A percentile compares a stretch with the other conserved stretches of the same genome.
These are phyloP conservation scores for Brachionus asplanchnoidis DNA, from an alignment of 1,140 invertebrate genomes.

Conservation along the genomic window DNA sequence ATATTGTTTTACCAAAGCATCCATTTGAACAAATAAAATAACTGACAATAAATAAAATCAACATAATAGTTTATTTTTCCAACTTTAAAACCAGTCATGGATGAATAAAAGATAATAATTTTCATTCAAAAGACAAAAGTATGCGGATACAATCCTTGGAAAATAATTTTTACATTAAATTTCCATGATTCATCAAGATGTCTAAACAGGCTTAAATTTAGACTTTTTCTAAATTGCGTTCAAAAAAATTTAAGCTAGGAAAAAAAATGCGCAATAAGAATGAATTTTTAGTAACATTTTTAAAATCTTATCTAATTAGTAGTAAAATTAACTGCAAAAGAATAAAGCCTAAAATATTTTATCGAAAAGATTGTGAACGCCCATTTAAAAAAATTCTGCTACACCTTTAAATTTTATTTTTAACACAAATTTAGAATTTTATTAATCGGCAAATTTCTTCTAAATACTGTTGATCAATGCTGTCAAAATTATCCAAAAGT, in stretches of 20 bases:
- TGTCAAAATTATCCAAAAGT: slow-evolving; percentile 6
- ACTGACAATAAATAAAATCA: neutral
- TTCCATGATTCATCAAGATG: neutral
- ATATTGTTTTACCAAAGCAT: neutral
- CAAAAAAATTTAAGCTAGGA: neutral
- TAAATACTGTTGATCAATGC: slow-evolving; percentile 4
- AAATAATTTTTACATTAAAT: neutral
- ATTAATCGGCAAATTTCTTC: slow-evolving; percentile 11
- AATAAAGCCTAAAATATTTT: neutral
- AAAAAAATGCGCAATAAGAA: neutral
- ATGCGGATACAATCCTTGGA: neutral
- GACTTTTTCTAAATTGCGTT: neutral
- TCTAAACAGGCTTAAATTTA: neutral
- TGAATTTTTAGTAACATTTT: neutral
- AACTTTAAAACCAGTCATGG: too few species aligned
- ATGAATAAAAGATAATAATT: neutral
- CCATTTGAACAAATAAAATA: neutral
- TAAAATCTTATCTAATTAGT: neutral
- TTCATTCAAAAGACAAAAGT: neutral
- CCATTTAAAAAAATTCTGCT: neutral
- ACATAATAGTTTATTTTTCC: neutral
- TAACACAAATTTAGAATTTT: neutral
- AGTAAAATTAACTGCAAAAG: neutral
- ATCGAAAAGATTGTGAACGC: neutral
- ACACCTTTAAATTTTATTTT: neutral